Conservation (phyloP, 2,113 vertebrate species). For the Terrapene triunguis region DNA sequence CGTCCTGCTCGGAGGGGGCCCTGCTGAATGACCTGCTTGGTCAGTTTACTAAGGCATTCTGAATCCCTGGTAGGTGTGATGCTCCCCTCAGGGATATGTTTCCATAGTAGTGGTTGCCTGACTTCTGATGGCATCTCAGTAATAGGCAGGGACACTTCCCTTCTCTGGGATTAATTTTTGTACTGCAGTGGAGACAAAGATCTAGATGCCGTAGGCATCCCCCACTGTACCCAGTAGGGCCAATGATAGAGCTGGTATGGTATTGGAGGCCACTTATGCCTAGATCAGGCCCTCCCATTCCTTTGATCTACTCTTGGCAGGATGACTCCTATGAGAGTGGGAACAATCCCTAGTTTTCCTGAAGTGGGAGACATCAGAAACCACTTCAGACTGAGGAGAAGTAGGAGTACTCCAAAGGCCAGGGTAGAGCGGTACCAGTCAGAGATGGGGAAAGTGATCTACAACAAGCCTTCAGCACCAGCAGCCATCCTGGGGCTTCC, state of each 20-base stretch:
- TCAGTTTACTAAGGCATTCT: background rate
- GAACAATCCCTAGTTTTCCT: background rate
- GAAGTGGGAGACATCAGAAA: background rate
- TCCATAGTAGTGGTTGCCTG: background rate
- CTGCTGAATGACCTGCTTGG: background rate
- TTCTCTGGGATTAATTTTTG: background rate
- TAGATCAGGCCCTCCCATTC: background rate
- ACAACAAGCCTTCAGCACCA: background rate
- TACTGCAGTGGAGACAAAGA: background rate
- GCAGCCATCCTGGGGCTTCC: background rate
- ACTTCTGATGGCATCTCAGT: background rate
- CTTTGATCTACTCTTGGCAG: background rate
- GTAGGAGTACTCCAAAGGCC: background rate
- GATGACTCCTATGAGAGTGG: background rate
- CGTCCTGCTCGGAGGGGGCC: too few relatives aligned
- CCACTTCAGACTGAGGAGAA: background rate
- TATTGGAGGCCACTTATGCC: background rate
- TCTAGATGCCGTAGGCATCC: background rate
- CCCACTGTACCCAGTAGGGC: background rate
- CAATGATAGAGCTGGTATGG: background rate
- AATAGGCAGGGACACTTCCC: background rate
- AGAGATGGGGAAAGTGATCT: background rate
- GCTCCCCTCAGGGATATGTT: background rate
- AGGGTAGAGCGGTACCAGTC: background rate
- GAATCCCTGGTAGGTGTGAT: background rate